Evolutionary conservation across 2,113 vertebrate species (phyloP).

Genomic region (Myrmophylax atrothorax): DNA sequence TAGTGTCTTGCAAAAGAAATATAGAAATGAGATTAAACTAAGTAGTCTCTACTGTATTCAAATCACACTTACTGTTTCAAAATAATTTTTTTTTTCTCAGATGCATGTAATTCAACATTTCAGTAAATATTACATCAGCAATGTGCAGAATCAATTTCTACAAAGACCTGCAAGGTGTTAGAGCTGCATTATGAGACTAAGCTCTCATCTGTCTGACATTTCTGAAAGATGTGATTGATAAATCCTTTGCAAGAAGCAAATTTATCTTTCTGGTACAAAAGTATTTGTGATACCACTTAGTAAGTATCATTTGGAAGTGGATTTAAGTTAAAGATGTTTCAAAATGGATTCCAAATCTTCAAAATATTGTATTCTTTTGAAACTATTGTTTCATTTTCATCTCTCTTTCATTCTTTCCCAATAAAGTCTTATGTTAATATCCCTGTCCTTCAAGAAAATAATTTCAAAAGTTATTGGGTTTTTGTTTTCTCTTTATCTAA

Average conservation of each 20-base stretch:
- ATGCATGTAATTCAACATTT: neutral
- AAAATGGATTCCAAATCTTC: constrained; percentile 24
- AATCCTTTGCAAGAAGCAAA: constrained; percentile 12
- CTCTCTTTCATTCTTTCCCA: neutral
- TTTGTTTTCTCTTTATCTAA: neutral
- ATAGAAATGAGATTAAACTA: neutral
- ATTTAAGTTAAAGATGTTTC: constrained; percentile 29
- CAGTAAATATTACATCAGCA: neutral
- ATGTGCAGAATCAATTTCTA: constrained; percentile 1
- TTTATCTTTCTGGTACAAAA: neutral
- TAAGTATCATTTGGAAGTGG: neutral
- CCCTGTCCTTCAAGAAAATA: neutral
- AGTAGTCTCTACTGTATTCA: neutral
- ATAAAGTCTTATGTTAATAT: constrained; percentile 12
- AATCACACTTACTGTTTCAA: neutral
- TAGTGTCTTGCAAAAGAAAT: neutral
- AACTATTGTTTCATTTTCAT: constrained; percentile 34
- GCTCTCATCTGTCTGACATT: neutral
- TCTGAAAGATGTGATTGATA: constrained; percentile 33
- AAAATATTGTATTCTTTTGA: constrained; percentile 23
- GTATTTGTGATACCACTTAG: neutral
- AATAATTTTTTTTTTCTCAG: neutral
- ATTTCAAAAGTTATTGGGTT: neutral
- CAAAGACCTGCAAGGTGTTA: neutral
- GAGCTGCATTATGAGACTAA: neutral